Evolutionary conservation across 2,888 invertebrate species (phyloP).

Genomic region (Drosophila mimica): DNA sequence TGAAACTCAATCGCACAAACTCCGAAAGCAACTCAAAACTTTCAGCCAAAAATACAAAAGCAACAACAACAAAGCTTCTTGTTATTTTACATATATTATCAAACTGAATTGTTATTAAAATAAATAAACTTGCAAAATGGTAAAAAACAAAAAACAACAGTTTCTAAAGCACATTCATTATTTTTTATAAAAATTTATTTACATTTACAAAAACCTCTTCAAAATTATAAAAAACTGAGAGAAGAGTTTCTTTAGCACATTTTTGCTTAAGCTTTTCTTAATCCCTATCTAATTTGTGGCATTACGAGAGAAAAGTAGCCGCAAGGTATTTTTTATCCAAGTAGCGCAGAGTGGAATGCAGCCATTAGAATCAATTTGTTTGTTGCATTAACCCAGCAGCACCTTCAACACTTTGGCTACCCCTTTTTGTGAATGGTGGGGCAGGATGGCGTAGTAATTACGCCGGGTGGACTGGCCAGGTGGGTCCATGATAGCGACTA

Average conservation of each 20-base stretch:
- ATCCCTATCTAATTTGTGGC: background rate
- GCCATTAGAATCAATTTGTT: conserved; percentile 42
- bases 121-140: background rate
- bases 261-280: background rate
- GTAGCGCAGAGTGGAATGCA: conserved; percentile 11
- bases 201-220: background rate
- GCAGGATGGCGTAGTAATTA: conserved; percentile 56
- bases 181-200: background rate
- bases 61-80: background rate
- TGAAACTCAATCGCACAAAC: background rate
- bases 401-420: conserved; percentile 33
- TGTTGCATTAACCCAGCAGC: conserved; percentile 65
- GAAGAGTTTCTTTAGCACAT: background rate
- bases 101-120: background rate
- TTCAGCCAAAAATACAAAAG: background rate
- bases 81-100: background rate
- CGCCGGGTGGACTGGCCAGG: conserved; percentile 31
- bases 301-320: background rate
- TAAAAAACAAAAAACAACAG: background rate
- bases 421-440: background rate
- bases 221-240: background rate
- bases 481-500: conserved; percentile 5
- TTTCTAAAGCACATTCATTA: background rate
- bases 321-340: background rate
- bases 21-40: background rate